A percentile compares a stretch with the other conserved stretches of the same genome.
These are phyloP conservation scores for Hemibagrus guttatus DNA, from an alignment of 2,797 vertebrate species.

Conservation along the genomic window DNA sequence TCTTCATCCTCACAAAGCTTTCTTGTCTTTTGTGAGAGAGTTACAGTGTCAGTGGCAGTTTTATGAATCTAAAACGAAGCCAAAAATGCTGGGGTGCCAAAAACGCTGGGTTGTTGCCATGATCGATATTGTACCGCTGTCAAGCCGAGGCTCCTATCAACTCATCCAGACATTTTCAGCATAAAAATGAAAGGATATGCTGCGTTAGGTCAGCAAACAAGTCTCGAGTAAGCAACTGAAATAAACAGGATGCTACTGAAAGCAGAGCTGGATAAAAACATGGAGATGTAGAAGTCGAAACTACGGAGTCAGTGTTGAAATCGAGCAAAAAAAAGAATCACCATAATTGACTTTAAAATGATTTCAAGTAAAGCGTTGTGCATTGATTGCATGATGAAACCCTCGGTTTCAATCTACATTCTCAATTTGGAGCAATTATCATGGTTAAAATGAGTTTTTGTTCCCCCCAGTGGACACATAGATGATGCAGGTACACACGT, in stretches of 20 bases:
- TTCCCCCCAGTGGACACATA: neutral
- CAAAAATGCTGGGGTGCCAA: too few species aligned
- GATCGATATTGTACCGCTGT: neutral
- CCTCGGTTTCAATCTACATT: conserved; percentile 1
- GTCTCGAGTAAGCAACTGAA: neutral
- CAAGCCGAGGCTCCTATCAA: neutral
- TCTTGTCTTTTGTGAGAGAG: neutral
- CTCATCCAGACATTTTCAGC: neutral
- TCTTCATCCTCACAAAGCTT: neutral
- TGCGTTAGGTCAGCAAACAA: neutral
- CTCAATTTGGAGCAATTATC: conserved; percentile 33
- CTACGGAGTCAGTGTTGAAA: neutral
- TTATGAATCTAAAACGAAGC: neutral
- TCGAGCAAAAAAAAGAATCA: conserved; percentile 8
- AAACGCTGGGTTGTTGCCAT: neutral
- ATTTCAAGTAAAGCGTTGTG: neutral
- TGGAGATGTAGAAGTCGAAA: neutral
- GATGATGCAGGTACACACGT: conserved; percentile 10
- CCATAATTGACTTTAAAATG: conserved; percentile 15
- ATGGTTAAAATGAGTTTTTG: conserved; percentile 17
- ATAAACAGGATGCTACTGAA: neutral
- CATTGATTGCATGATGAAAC: neutral
- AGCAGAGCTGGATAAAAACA: neutral
- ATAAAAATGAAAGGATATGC: neutral
- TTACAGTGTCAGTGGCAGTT: neutral